Percentiles rank a stretch among this genome's conserved stretches.
phyloP scores from a whole-genome alignment of 2,113 vertebrate species.

The Epinephelus lanceolatus region DNA sequence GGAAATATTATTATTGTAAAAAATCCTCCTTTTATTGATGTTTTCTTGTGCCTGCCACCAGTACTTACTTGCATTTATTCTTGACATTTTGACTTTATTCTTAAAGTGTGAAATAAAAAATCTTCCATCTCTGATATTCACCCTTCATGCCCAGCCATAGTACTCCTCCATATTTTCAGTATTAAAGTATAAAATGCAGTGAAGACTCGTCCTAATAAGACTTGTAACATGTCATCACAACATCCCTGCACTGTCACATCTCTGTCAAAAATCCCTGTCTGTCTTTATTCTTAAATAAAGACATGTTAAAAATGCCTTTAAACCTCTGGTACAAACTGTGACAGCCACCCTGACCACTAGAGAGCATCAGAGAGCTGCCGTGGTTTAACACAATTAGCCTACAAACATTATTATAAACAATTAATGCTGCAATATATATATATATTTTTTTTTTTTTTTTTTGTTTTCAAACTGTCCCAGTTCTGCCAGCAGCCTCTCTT shows the following conservation, averaged over 20 bases:
- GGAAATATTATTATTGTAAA: no score
- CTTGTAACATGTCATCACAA: neutral
- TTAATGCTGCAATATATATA: slow-evolving; percentile 27
- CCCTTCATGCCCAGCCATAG: no score
- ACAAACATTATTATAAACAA: slow-evolving; percentile 33
- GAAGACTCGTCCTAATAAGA: neutral
- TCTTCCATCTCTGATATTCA: no score
- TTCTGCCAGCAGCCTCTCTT: slow-evolving; percentile 51
- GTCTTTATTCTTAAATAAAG: no score
- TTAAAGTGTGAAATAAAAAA: no score
- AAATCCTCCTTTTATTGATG: no score
- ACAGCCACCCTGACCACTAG: slow-evolving; percentile 28
- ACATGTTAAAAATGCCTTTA: no score
- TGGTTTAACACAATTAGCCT: neutral
- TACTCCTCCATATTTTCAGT: neutral
- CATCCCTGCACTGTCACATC: neutral
- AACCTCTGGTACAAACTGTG: neutral
- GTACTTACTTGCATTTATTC: no score
- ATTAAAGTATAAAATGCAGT: neutral
- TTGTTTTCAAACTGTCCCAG: slow-evolving; percentile 43
- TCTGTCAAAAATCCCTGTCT: neutral
- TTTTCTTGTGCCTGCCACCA: no score
- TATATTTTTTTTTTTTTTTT: neutral
- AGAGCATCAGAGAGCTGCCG: slow-evolving; percentile 38
- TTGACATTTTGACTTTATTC: no score